These are phyloP conservation scores for Molossus molossus DNA, from an alignment of 2,797 vertebrate species.

Conservation along the genomic window DNA sequence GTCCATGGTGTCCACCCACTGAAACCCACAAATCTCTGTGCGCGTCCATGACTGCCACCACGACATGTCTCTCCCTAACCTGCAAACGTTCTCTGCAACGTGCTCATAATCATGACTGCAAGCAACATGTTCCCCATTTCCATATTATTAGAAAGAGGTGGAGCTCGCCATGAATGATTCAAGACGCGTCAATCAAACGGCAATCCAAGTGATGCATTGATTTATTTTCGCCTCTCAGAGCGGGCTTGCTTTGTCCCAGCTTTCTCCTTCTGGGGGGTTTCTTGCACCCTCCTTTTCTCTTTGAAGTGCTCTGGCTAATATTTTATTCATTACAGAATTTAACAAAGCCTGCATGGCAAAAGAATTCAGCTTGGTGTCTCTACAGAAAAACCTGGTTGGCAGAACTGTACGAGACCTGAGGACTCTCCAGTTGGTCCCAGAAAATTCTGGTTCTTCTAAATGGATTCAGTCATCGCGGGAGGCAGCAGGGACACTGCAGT, in stretches of 20 bases:
- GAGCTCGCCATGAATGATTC: slow-evolving; percentile 78
- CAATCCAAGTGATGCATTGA: slow-evolving; percentile 54
- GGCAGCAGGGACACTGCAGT: neutral
- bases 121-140: slow-evolving; percentile 75
- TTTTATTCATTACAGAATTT: slow-evolving; percentile 78
- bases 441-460: neutral
- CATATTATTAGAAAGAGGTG: slow-evolving; percentile 80
- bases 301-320: slow-evolving; percentile 76
- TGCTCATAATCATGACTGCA: slow-evolving; percentile 63
- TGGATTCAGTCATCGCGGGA: neutral
- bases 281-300: slow-evolving; percentile 51
- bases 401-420: rapidly evolving
- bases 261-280: slow-evolving; percentile 55
- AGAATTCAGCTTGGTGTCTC: slow-evolving; percentile 15
- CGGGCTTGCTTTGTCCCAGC: slow-evolving; percentile 40
- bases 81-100: neutral
- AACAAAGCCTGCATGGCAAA: slow-evolving; percentile 59
- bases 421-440: neutral
- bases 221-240: slow-evolving; percentile 45
- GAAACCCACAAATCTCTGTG: neutral
- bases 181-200: slow-evolving; percentile 72
- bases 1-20: neutral
- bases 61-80: slow-evolving; percentile 53
- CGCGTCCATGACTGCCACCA: neutral
- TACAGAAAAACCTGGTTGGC: neutral